phyloP scores from a whole-genome alignment of 2,113 vertebrate species.

The Edolisoma coerulescens region DNA sequence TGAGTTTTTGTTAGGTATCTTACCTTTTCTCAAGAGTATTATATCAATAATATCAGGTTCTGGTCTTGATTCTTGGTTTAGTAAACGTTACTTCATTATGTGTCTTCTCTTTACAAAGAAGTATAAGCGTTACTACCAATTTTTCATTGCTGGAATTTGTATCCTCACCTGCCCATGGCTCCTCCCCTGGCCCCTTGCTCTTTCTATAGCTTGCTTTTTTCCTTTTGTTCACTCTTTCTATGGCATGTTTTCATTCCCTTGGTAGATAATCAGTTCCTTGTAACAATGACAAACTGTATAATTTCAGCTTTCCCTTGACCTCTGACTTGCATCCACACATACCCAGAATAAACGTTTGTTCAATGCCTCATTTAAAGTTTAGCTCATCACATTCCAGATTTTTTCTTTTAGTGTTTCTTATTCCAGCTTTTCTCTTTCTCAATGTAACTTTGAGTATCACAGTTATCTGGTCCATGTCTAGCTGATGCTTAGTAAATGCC shows the following conservation, averaged over 20 bases:
- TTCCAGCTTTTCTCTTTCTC: background rate
- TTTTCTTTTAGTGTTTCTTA: background rate
- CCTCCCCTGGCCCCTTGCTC: fast-evolving
- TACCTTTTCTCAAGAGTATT: background rate
- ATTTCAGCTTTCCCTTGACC: background rate
- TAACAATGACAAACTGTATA: background rate
- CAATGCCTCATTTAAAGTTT: background rate
- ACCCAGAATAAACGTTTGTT: background rate
- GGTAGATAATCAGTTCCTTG: background rate
- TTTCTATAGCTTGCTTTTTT: background rate
- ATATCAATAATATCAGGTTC: background rate
- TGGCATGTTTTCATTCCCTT: background rate
- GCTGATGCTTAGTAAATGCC: background rate
- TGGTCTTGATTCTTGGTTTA: background rate
- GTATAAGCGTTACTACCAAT: background rate
- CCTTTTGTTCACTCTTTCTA: background rate
- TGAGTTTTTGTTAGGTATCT: background rate
- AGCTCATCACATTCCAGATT: background rate
- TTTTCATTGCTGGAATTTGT: background rate
- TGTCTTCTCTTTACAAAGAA: background rate
- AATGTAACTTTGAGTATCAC: background rate
- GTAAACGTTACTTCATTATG: background rate
- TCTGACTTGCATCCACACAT: background rate
- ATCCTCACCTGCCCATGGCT: background rate
- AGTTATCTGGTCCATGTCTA: background rate